phyloP scores from a whole-genome alignment of 2,113 vertebrate species.

The Dolichotis patagonum region DNA sequence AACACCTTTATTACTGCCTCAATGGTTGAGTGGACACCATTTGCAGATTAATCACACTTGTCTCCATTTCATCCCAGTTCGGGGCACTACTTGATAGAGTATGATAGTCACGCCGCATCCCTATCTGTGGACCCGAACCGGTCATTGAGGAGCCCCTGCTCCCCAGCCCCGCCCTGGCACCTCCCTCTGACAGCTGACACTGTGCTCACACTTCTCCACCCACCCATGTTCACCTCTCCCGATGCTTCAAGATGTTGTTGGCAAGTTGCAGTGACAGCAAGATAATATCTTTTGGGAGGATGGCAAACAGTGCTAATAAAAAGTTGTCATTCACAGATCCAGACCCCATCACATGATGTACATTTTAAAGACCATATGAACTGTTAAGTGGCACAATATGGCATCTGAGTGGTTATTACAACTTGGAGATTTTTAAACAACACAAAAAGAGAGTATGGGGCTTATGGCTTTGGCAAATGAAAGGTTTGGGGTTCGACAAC shows the following conservation, averaged over 20 bases:
- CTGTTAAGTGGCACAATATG: conserved; percentile 9
- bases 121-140: background rate
- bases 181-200: accelerated
- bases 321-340: conserved; percentile 64
- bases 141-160: background rate
- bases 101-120: background rate
- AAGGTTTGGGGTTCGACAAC: background rate
- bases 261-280: background rate
- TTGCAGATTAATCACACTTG: conserved; percentile 84
- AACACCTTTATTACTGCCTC: conserved; percentile 87
- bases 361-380: conserved; percentile 61
- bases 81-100: conserved; percentile 51
- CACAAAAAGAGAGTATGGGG: background rate
- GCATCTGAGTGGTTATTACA: accelerated
- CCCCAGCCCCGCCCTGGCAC: accelerated
- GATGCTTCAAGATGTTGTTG: background rate
- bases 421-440: background rate
- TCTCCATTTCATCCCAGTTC: conserved; percentile 60
- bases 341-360: background rate
- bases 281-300: background rate
- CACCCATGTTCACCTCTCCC: background rate
- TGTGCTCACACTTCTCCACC: background rate
- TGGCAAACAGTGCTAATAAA: conserved; percentile 49
- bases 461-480: background rate
- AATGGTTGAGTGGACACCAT: conserved; percentile 84